phyloP scores from a whole-genome alignment of 2,113 vertebrate genomes.

The Pterocles burchelli region DNA sequence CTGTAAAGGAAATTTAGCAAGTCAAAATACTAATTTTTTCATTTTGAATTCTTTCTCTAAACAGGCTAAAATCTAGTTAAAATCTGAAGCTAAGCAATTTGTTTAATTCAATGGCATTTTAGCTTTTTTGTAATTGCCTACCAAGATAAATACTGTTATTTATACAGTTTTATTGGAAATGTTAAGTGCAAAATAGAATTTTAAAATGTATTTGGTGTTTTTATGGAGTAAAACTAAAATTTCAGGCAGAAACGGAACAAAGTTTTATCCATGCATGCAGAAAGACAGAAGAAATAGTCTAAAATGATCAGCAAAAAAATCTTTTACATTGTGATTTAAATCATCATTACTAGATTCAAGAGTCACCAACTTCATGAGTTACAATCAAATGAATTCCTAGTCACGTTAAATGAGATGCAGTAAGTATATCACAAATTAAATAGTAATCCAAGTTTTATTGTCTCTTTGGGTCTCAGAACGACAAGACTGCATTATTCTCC shows the following conservation, averaged over 20 bases:
- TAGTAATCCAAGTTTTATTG: not conserved
- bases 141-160: not conserved
- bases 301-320: not conserved
- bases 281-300: not conserved
- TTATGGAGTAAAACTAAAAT: not conserved
- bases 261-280: not conserved
- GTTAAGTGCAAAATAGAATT: not conserved
- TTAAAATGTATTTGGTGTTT: not conserved
- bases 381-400: not conserved
- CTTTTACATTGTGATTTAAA: not conserved
- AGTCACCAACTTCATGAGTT: not conserved
- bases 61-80: not conserved
- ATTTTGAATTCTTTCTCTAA: not conserved
- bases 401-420: not conserved
- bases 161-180: not conserved
- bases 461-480: not conserved
- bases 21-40: not conserved
- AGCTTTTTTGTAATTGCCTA: not conserved
- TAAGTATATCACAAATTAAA: not conserved
- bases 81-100: not conserved
- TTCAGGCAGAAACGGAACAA: not conserved
- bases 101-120: not conserved
- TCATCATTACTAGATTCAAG: not conserved
- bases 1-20: not conserved
- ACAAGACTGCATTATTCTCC: not conserved